Evolutionary conservation across 1,140 invertebrate genomes (phyloP).

Genomic region (Patella vulgata): DNA sequence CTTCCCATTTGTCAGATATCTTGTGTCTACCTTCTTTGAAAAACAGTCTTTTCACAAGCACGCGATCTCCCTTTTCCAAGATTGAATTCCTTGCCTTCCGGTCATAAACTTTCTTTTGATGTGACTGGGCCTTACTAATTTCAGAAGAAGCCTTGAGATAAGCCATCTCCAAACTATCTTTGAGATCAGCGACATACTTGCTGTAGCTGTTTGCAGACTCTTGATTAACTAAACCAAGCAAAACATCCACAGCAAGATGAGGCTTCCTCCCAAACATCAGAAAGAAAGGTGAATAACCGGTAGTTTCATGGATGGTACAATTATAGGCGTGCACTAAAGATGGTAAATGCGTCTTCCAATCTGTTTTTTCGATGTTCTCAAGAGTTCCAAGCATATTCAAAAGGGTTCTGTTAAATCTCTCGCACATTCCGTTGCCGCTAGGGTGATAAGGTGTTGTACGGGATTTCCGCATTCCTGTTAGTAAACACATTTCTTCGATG

Average conservation of each 20-base stretch:
- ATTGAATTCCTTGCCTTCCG: not conserved
- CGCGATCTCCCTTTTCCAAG: slow-evolving; percentile 28
- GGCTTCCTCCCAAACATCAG: slow-evolving; percentile 17
- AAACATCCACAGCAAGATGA: not conserved
- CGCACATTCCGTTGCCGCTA: slow-evolving; percentile 7
- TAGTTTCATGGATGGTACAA: slow-evolving; percentile 17
- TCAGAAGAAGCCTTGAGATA: slow-evolving; percentile 7
- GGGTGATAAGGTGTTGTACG: slow-evolving; percentile 34
- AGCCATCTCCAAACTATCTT: slow-evolving; percentile 10
- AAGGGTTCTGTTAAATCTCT: slow-evolving; percentile 24
- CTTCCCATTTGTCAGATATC: slow-evolving; percentile 27
- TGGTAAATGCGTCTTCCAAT: slow-evolving; percentile 11
- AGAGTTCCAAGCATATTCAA: slow-evolving; percentile 25
- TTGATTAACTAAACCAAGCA: slow-evolving; percentile 1
- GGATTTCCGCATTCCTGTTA: slow-evolving; percentile 18
- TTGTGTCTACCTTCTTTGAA: slow-evolving; percentile 34
- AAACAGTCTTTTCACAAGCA: slow-evolving; percentile 29
- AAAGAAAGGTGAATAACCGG: slow-evolving; percentile 5
- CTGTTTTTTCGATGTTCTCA: slow-evolving; percentile 14
- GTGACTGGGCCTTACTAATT: not conserved
- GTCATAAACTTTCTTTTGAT: slow-evolving; percentile 6
- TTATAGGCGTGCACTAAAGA: slow-evolving; percentile 24
- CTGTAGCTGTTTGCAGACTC: too few species aligned
- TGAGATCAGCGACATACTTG: slow-evolving; percentile 13
- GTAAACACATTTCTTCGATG: slow-evolving; percentile 26